phyloP scores from a whole-genome alignment of 2,888 invertebrate species.

The Antheraea assamensis region DNA sequence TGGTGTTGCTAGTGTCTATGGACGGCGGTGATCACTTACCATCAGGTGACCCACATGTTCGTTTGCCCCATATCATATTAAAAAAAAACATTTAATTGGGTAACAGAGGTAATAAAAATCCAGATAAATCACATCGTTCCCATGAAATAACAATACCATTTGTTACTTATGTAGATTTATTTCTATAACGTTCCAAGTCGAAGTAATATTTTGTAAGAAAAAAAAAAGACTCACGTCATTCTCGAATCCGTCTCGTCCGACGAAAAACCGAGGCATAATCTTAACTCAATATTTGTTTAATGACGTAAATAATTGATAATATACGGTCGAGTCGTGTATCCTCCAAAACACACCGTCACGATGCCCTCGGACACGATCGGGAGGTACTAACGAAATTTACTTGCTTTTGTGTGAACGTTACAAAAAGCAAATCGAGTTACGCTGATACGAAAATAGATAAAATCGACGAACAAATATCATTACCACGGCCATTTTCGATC shows the following conservation, averaged over 20 bases:
- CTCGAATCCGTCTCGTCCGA: not conserved
- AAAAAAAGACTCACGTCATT: not conserved
- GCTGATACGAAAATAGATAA: constrained; percentile 71
- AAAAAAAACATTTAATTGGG: too few species aligned
- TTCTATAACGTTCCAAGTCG: not conserved
- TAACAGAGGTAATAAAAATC: too few species aligned
- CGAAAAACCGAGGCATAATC: constrained; percentile 48
- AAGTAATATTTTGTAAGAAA: not conserved
- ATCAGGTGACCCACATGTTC: too few species aligned
- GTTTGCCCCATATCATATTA: too few species aligned
- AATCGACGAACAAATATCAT: constrained; percentile 80
- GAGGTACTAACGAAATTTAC: constrained; percentile 75
- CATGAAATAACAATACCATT: too few species aligned
- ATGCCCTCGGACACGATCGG: constrained; percentile 60
- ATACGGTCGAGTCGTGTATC: constrained; percentile 61
- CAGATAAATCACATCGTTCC: too few species aligned
- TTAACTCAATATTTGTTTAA: constrained; percentile 79
- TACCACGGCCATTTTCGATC: constrained; percentile 77
- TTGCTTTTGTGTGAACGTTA: constrained; percentile 64
- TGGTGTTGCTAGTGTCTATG: too few species aligned
- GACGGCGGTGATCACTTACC: too few species aligned
- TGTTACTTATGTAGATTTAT: not conserved
- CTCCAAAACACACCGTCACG: constrained; percentile 58
- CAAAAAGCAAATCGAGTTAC: constrained; percentile 82
- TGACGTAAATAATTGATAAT: constrained; percentile 72